phyloP scores from a whole-genome alignment of 1,140 invertebrate genomes.

The Planococcus citri region DNA sequence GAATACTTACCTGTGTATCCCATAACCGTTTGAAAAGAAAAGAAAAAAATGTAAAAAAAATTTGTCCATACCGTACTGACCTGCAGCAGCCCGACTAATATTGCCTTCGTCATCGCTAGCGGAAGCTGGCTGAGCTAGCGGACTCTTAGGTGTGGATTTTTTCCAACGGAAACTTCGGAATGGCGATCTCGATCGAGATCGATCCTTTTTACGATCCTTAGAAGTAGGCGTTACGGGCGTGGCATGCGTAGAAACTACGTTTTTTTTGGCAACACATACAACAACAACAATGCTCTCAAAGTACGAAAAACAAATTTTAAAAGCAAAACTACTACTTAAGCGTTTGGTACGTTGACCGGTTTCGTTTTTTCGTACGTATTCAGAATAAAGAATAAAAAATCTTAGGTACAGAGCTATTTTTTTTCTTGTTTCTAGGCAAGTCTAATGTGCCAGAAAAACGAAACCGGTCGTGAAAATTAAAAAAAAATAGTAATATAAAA shows the following conservation, averaged over 20 bases:
- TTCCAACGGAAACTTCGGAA: constrained; percentile 85
- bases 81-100: constrained; percentile 30
- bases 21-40: too few relatives aligned
- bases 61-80: too few relatives aligned
- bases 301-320: constrained; percentile 23
- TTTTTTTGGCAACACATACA: constrained; percentile 21
- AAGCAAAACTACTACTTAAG: constrained; percentile 29
- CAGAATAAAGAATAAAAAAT: too few relatives aligned
- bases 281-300: constrained; percentile 23
- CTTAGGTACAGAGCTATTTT: too few relatives aligned
- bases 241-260: constrained; percentile 24
- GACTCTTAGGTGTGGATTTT: constrained; percentile 42
- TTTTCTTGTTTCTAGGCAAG: too few relatives aligned
- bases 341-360: background rate
- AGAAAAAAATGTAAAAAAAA: too few relatives aligned
- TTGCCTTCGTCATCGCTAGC: constrained; percentile 61
- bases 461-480: too few relatives aligned
- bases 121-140: constrained; percentile 40
- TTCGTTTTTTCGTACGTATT: too few relatives aligned
- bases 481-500: too few relatives aligned
- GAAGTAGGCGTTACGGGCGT: constrained; percentile 19
- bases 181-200: constrained; percentile 74
- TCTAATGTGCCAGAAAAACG: too few relatives aligned
- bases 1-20: too few relatives aligned
- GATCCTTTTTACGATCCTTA: constrained; percentile 46